Conservation (phyloP, 2,113 vertebrate genomes). For the Riparia riparia region DNA sequence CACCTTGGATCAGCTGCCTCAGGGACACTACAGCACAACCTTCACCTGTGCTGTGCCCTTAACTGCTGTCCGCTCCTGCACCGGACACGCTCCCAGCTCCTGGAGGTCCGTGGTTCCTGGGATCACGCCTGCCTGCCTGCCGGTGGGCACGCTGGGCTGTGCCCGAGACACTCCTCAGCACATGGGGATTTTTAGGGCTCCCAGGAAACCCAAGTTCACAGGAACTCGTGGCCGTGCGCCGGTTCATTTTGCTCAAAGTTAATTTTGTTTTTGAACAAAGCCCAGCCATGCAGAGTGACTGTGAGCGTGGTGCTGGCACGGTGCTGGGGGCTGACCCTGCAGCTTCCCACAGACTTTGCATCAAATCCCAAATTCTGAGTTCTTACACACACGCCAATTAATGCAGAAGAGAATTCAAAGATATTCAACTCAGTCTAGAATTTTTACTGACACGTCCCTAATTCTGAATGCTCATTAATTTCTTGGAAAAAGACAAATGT, state of each 20-base stretch:
- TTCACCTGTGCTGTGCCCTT: background rate
- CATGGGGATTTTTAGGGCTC: background rate
- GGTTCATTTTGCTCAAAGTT: background rate
- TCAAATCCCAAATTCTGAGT: background rate
- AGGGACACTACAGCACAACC: background rate
- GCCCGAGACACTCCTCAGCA: background rate
- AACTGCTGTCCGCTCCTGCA: too few species aligned
- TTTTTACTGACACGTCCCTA: constrained; percentile 18
- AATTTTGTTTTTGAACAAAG: background rate
- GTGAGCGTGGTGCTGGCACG: background rate
- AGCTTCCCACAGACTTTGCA: background rate
- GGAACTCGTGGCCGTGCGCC: background rate
- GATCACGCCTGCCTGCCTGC: background rate
- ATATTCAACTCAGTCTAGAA: background rate
- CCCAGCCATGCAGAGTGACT: background rate
- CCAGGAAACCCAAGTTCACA: background rate
- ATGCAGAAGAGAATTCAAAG: background rate
- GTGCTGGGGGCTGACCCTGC: background rate
- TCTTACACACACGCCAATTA: background rate
- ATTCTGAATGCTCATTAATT: constrained; percentile 37
- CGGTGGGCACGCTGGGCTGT: background rate
- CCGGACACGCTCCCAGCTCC: too few species aligned
- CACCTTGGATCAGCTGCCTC: background rate
- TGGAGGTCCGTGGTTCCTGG: too few species aligned
- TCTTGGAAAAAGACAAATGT: constrained; percentile 16